Evolutionary conservation across 2,797 vertebrate species (phyloP).

Genomic region (Platyrinchus mystaceus): DNA sequence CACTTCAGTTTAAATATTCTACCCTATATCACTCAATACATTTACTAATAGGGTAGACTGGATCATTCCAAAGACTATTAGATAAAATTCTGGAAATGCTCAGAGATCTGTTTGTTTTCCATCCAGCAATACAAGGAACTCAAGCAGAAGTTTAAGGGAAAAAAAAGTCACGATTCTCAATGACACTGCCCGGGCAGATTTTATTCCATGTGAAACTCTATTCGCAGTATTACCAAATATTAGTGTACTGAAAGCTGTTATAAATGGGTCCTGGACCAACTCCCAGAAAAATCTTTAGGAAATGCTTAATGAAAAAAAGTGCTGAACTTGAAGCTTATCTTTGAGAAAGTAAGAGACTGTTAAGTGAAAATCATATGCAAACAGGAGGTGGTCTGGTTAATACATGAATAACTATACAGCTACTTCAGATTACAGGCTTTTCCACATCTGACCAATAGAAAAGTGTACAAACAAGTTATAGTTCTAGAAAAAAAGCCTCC

Average conservation of each 20-base stretch:
- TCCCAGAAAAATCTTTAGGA: neutral
- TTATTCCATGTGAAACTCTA: neutral
- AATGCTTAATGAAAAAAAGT: neutral
- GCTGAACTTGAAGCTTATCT: neutral
- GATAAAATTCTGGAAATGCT: neutral
- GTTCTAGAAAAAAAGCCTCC: neutral
- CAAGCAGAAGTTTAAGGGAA: neutral
- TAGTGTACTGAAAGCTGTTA: neutral
- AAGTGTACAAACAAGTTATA: neutral
- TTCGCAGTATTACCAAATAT: neutral
- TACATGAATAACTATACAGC: neutral
- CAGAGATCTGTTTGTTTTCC: neutral
- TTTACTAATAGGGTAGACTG: neutral
- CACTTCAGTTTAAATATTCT: neutral
- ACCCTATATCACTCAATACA: neutral
- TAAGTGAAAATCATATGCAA: neutral
- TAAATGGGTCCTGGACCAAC: neutral
- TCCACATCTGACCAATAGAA: neutral
- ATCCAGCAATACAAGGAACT: neutral
- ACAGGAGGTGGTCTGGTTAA: neutral
- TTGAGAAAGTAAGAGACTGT: neutral
- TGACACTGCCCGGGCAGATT: neutral
- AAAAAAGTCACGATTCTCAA: neutral
- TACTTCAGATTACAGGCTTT: neutral
- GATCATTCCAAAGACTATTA: neutral